phyloP scores from a whole-genome alignment of 2,113 vertebrate species.

The Onychostoma macrolepis region DNA sequence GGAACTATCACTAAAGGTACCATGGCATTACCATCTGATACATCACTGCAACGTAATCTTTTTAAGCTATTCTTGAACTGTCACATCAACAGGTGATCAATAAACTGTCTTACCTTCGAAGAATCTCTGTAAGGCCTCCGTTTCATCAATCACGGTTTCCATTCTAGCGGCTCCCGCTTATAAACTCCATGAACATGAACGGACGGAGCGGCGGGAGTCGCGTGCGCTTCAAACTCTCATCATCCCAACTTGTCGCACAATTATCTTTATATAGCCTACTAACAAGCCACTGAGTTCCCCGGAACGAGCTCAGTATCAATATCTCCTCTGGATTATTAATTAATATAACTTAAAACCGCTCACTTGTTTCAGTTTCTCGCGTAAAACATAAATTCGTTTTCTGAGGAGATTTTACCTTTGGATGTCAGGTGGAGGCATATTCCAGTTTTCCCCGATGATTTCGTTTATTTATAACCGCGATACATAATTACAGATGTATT shows the following conservation, averaged over 20 bases:
- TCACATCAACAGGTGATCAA: constrained; percentile 6
- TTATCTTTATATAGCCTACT: not conserved
- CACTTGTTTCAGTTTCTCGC: not conserved
- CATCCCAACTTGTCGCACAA: constrained; percentile 48
- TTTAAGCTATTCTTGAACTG: not conserved
- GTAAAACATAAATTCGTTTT: not conserved
- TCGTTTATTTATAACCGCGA: not conserved
- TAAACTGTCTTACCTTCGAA: constrained; percentile 88
- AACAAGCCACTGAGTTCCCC: not conserved
- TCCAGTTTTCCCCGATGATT: not conserved
- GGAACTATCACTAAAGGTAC: too few relatives aligned
- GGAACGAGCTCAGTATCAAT: not conserved
- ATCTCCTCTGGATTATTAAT: not conserved
- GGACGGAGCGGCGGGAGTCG: constrained; percentile 59
- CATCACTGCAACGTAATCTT: not conserved
- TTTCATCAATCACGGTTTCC: constrained; percentile 97
- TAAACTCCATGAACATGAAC: constrained; percentile 78
- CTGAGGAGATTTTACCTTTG: constrained; percentile 34
- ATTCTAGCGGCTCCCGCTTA: constrained; percentile 82
- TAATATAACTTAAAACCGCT: not conserved
- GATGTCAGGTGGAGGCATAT: constrained; percentile 43
- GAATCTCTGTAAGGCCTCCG: constrained; percentile 96
- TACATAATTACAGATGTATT: too few relatives aligned
- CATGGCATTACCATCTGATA: not conserved
- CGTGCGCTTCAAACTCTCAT: constrained; percentile 69